Evolutionary conservation across 1,140 invertebrate species (phyloP), one percentile per base, ranked within the genome.

Genomic region (Drosophila miranda): DNA sequence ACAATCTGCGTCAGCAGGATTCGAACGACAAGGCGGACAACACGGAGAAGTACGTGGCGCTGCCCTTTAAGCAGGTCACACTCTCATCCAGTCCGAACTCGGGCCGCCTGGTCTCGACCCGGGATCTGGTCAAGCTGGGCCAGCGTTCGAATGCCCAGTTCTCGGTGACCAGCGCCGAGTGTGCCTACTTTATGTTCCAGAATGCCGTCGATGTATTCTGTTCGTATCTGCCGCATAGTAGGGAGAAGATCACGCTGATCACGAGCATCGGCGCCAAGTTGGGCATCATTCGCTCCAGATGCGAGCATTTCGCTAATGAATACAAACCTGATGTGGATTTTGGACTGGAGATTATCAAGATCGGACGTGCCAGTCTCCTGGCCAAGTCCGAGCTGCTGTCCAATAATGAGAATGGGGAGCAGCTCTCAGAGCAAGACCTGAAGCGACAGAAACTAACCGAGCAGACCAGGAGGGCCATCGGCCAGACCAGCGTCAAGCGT

Each of bases 101-200:
- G 0, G 93, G 93, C 3, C 92, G 95, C 78, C 90, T 95, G 14
- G 95, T 94, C 16, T 96, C 95, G 1, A 96, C 95, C 0, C 94
- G 98, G 75, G 98, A 99, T 93, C 92, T 99, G 9, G 94, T 99
- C 61, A 99, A 98, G 91, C 97, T 97, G 95, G n/a, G n/a, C n/a
- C 92, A 94, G 11, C 93, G 98, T 83, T 94, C 96, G 7, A 92
- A 94, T 19, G 90, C 93, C 11, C 93, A 95, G 78, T 98, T 96
- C 91, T 93, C 96, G 77, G 93, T 96, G 1, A 94, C 94, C 0
- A 95, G 95, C 38, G 92, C 94, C n/a, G 93, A 94, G 49, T 95
- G 95, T 5, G 95, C 94, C 4, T 92, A 95, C 21, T 95, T 95
- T 90, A 94, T 97, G 2, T 94, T 98, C 58, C 96, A 97, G 92